Base-by-base conservation (phyloP, 2,888 invertebrate genomes). In the Tineola bisselliella region DNA sequence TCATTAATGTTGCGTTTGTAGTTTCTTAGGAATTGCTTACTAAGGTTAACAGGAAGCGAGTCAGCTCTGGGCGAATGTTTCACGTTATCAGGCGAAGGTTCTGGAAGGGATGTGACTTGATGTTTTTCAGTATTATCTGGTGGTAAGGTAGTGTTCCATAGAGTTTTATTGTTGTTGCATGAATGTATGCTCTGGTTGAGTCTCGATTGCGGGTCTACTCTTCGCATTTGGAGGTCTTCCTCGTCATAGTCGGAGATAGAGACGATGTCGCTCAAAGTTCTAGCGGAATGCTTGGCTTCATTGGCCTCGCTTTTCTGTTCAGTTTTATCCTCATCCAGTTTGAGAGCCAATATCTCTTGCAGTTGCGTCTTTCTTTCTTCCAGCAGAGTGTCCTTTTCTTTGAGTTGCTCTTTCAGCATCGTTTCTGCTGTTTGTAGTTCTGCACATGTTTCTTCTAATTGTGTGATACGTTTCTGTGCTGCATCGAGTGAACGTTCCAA, bases 231-330 rank as follows among this genome's bases (percentile, higher is more conserved):
- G 60, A 83, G 69, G 69, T 91, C 91, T 59, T 90, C 89, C 66
- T 92, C 92, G 63, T 92, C 92, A 63, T 89, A 90, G 65, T 93
- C 93, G 0, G 92, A 90, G 71, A 93, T 90, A 0, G 93, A 93
- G 0, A 92, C 86, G 62, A 93, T 90, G 66, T 93, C 92, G 70
- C 92, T 92, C 5, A 93, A 79, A 0, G 92, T 92, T 44, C 92
- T 87, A 0, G 90, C 93, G 58, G 92, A 91, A 61, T 87, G 87
- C 73, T 91, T 92, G 18, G 88, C 90, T 8, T 84, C 84, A 11
- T 74, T 67, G 1, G 68, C 65, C 43, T 87, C 89, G 63, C 84
- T 84, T 58, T 77, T 82, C 8, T 81, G 80, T 8, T 89, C 70
- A 8, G 78, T 75, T 60, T 81, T 82, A 64, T 89, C 87, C 6